phyloP scores from a whole-genome alignment of 2,113 vertebrate genomes.

The Thalassoma bifasciatum region DNA sequence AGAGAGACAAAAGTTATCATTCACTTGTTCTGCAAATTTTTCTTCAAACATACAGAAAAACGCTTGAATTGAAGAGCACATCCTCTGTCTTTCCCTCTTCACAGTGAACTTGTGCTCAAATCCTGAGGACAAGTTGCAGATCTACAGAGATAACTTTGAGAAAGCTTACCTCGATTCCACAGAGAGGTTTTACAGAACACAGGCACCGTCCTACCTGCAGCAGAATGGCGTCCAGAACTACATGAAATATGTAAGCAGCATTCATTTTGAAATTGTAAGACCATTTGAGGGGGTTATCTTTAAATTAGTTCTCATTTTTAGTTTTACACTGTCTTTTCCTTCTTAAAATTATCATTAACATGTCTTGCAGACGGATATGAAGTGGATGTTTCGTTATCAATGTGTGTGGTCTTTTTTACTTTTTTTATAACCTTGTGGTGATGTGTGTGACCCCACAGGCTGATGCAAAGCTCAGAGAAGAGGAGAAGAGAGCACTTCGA shows the following conservation, averaged over 20 bases:
- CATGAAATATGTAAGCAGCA: conserved; percentile 93
- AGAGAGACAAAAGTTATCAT: too few species aligned
- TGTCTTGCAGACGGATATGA: neutral
- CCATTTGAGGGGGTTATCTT: too few species aligned
- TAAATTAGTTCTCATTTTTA: too few species aligned
- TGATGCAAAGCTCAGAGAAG: conserved; percentile 98
- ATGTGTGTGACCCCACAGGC: conserved; percentile 80
- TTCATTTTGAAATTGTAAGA: too few species aligned
- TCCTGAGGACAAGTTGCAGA: conserved; percentile 98
- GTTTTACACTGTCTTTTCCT: too few species aligned
- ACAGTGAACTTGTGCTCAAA: conserved; percentile 99
- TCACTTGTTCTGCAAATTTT: too few species aligned
- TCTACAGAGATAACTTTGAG: conserved; percentile 99
- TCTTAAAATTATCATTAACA: neutral
- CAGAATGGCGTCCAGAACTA: conserved; percentile 99
- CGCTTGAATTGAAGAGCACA: too few species aligned
- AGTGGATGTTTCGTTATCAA: neutral
- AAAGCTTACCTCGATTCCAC: conserved; percentile 99
- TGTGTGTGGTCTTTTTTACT: neutral
- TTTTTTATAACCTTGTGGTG: neutral
- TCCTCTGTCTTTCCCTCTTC: neutral
- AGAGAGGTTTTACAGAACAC: conserved; percentile 99
- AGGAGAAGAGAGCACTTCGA: conserved; percentile 96
- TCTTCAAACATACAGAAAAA: neutral
- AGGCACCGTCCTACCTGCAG: conserved; percentile 97